Conservation (phyloP, 2,113 vertebrate species). For the Brevimyrus niger region DNA sequence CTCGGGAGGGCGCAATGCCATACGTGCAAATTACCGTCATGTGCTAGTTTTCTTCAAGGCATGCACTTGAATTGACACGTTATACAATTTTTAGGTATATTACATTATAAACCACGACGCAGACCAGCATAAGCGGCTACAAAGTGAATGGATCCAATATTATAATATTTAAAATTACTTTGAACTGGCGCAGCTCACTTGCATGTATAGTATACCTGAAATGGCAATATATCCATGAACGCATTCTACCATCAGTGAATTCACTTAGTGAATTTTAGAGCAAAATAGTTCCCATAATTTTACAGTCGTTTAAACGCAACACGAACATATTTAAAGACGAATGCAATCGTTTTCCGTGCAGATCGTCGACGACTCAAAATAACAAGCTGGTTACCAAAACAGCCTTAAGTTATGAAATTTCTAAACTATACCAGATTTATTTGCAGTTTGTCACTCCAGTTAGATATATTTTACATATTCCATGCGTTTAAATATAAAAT, state of each 20-base stretch:
- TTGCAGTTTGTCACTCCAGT: background rate
- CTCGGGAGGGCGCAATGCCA: slow-evolving; percentile 3
- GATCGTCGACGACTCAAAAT: background rate
- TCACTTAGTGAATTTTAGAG: background rate
- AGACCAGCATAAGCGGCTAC: background rate
- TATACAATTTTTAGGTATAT: background rate
- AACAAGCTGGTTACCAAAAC: background rate
- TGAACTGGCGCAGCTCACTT: background rate
- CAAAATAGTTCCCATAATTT: background rate
- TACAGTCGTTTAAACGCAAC: background rate
- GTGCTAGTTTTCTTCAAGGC: background rate
- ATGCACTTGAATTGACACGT: background rate
- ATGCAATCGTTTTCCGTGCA: background rate
- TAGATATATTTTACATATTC: background rate
- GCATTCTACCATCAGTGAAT: background rate
- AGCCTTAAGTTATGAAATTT: background rate
- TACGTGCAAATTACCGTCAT: background rate
- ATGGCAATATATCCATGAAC: background rate
- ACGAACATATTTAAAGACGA: background rate
- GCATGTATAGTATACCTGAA: background rate
- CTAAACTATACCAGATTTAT: background rate
- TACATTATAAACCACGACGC: background rate
- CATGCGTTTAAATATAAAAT: background rate
- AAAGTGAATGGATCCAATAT: background rate
- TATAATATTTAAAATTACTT: background rate